phyloP scores from a whole-genome alignment of 2,113 vertebrate genomes.

The Python bivittatus region DNA sequence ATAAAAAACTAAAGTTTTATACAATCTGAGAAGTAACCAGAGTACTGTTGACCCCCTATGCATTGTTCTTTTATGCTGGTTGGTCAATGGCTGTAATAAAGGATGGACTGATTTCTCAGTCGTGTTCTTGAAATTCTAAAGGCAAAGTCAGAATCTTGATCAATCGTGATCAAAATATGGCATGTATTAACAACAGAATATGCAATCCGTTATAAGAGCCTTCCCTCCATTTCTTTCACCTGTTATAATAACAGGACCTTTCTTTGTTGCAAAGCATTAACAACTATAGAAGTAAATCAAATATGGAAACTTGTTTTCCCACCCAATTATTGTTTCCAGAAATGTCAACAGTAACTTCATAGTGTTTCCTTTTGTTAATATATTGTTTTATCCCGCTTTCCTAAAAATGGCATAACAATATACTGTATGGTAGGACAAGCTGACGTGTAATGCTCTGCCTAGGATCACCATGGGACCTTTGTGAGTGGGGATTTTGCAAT shows the following conservation, averaged over 20 bases:
- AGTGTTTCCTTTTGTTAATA: not conserved
- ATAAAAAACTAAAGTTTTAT: no score
- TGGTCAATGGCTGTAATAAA: no score
- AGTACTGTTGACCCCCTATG: no score
- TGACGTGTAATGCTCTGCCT: not conserved
- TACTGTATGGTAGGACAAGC: no score
- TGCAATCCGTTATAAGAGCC: not conserved
- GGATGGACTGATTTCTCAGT: not conserved
- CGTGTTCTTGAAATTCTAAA: not conserved
- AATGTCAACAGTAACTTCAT: not conserved
- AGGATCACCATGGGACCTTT: not conserved
- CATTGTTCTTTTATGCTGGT: no score
- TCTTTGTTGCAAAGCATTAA: not conserved
- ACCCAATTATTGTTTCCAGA: not conserved
- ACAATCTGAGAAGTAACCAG: no score
- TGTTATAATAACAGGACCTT: not conserved
- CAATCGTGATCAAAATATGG: not conserved
- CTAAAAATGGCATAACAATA: not conserved
- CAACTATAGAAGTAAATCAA: not conserved
- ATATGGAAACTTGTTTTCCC: no score
- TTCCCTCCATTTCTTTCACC: not conserved
- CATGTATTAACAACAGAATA: not conserved
- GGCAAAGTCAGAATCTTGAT: not conserved
- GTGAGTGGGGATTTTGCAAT: not conserved
- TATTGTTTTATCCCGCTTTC: not conserved